Conservation (phyloP, 2,888 invertebrate species). For the Tenodera sinensis region DNA sequence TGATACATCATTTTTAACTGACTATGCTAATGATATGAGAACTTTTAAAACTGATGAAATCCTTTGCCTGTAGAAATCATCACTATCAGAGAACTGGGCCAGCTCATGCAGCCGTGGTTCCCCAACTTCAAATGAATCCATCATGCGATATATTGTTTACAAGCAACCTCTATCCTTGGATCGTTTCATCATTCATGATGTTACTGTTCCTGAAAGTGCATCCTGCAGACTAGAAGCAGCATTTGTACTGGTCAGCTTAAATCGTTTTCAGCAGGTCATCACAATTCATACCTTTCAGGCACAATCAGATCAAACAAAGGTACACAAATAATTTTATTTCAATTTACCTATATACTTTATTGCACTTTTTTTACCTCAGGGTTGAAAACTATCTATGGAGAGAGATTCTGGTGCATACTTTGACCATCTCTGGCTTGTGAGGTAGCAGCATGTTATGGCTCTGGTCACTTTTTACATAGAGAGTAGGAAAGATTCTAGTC, state of each 20-base stretch:
- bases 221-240: slow-evolving; percentile 44
- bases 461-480: too few relatives aligned
- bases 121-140: slow-evolving; percentile 35
- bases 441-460: too few relatives aligned
- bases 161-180: slow-evolving; percentile 48
- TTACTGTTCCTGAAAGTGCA: slow-evolving; percentile 39
- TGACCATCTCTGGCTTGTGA: too few relatives aligned
- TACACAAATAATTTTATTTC: slow-evolving; percentile 29
- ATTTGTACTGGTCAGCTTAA: slow-evolving; percentile 46
- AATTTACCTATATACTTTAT: too few relatives aligned
- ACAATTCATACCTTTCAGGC: slow-evolving; percentile 48
- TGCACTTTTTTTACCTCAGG: too few relatives aligned
- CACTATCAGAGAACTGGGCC: slow-evolving; percentile 46
- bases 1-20: too few relatives aligned
- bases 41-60: not conserved
- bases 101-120: slow-evolving; percentile 39
- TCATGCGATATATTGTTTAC: slow-evolving; percentile 45
- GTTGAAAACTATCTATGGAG: too few relatives aligned
- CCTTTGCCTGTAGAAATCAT: slow-evolving; percentile 42
- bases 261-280: slow-evolving; percentile 48
- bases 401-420: too few relatives aligned
- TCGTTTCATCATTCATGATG: slow-evolving; percentile 47
- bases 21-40: not conserved
- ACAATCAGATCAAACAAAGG: slow-evolving; percentile 44
- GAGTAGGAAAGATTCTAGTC: too few relatives aligned